Base-by-base conservation (phyloP, 2,888 invertebrate genomes). In the Trachelus troglodyta region DNA sequence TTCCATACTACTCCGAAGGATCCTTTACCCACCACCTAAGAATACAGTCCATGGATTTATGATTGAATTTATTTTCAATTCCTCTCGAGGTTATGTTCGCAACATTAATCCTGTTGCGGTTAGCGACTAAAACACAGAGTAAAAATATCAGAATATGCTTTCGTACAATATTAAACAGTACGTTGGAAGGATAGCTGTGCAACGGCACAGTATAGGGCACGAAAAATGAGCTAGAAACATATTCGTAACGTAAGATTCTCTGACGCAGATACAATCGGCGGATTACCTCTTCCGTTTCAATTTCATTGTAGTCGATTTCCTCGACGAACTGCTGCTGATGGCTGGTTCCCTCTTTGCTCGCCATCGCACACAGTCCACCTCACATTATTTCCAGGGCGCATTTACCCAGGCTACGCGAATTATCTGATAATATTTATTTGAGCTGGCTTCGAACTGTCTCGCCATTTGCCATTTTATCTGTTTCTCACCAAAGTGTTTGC, bases 1-100 rank as follows among this genome's bases (percentile, higher is more conserved):
- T 97, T 96, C 93, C 96, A 96, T 73, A 99, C 99, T 80, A 97
- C 96, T 82, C 99, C 99, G 93, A 97, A 99, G 37, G 98, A 97
- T 75, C 99, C 98, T 93, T 97, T 96, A 40, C 98, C 98, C 84
- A 97, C 96, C 91, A 96, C 94, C 97, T 97, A 92, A 92, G 40
- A 90, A 86, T 78, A 76, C 88, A 82, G 73, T 56, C 9, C 56
- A 56, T 56, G 23, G 9, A 15, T 4, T 40, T 37, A 83, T 81
- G 15, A 69, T 12, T 31, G 69, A 69, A 74, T 9, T 68, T 35
- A 68, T 34, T 30, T 34, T 33, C 1, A 74, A 23, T 68, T 23
- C 30, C 35, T 69, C 11, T 31, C 71, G 40, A 77, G 77, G 77
- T 77, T 77, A 77, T 77, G 77, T 77, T 77, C 71, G 34, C 34